Evolutionary conservation across 1,140 invertebrate species (phyloP), one percentile per base, ranked within the genome.

Genomic region (Spodoptera frugiperda): DNA sequence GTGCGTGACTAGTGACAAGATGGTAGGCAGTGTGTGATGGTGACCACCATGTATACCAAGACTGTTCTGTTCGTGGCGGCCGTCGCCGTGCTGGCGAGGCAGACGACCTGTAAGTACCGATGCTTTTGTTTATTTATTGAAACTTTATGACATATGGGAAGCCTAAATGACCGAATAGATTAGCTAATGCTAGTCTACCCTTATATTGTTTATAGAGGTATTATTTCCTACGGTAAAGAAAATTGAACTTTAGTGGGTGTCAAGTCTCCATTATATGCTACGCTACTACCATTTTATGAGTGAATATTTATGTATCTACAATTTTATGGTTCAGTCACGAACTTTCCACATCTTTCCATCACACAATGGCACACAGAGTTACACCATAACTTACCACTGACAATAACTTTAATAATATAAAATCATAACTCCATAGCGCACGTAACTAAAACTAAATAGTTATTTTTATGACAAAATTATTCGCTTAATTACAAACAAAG

Each of bases 381-480:
- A 33, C 12, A 10, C 10, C 14, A 8, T 51, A n/a, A 51, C 15
- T 51, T n/a, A 51, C 4, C n/a, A n/a, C 12, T 51, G 10, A 51
- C 14, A n/a, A 51, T 51, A 51, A 51, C 14, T n/a, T 57, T 30
- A 30, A 30, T 57, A 39, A 39, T 61, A 61, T 11, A 61, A 17
- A 61, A 39, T 39, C n/a, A 61, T 61, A 61, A 44, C 15, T 12
- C 44, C 63, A 67, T 67, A 49, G 63, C 21, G 44, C 44, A 67
- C 44, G 63, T 67, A 48, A 67, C 63, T 67, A 49, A 67, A 67
- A 49, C 39, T 67, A 25, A 48, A 67, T 48, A 48, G 39, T 67
- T 67, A 67, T 67, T 67, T 65, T 67, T 67, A 67, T 67, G 63
- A 67, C 63, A 67, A 49, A 49, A 67, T 67, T 67, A 67, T 67